Evolutionary conservation across 2,888 invertebrate species (phyloP).

Genomic region (Synanthedon tipuliformis): DNA sequence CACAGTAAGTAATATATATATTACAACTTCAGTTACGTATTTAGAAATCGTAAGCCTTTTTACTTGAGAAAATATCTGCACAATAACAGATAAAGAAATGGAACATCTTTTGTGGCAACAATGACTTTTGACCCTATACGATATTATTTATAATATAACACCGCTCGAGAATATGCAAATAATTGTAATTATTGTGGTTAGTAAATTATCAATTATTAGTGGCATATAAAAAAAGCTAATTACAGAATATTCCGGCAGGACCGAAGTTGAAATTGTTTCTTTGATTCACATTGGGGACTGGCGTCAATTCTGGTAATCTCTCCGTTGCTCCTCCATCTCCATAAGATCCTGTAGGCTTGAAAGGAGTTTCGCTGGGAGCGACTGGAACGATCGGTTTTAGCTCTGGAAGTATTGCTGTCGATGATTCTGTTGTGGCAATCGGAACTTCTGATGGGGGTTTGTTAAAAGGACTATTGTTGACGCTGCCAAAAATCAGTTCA

Average conservation of each 20-base stretch:
- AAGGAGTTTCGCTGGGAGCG: no score
- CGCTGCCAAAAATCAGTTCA: neutral
- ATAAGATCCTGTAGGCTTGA: neutral
- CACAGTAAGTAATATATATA: no score
- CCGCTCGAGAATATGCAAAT: no score
- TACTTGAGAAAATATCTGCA: no score
- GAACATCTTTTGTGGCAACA: no score
- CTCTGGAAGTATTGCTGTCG: neutral
- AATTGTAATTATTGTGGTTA: no score
- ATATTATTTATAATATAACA: no score
- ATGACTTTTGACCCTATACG: no score
- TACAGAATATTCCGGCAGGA: slow-evolving; percentile 23
- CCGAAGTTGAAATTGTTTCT: slow-evolving; percentile 26
- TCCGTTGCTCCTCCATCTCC: neutral
- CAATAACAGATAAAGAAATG: no score
- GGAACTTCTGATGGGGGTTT: neutral
- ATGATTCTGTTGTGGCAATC: neutral
- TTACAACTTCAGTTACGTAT: no score
- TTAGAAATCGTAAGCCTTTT: no score
- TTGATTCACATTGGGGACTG: neutral
- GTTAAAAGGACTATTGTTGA: neutral
- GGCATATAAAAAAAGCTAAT: slow-evolving; percentile 6
- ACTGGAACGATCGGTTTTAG: neutral
- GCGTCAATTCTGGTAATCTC: slow-evolving; percentile 1
- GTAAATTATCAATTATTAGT: neutral